A percentile compares a stretch with the other conserved stretches of the same genome.
Conservation (phyloP, 2,888 invertebrate genomes). For the Limnephilus rhombicus region DNA sequence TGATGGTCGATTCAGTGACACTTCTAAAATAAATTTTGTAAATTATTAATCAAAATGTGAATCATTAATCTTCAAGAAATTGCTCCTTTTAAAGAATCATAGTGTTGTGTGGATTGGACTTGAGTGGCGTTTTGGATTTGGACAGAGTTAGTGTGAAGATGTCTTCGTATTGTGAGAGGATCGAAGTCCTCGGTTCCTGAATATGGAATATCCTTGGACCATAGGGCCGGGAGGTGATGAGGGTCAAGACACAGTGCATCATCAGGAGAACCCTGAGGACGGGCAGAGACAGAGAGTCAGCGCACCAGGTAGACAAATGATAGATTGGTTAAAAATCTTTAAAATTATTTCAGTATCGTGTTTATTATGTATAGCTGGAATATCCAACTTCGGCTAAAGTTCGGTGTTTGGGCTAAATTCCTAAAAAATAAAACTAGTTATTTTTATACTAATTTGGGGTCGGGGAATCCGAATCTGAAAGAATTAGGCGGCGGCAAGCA, state of each 20-base stretch:
- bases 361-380: no score
- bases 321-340: neutral
- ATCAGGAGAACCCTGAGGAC: constrained; percentile 24
- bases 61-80: neutral
- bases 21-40: neutral
- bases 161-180: neutral
- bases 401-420: no score
- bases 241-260: constrained; percentile 21
- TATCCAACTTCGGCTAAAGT: no score
- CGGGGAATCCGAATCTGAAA: no score
- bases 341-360: no score
- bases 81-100: neutral
- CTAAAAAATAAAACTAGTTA: no score
- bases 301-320: constrained; percentile 55
- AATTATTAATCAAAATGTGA: neutral
- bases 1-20: no score
- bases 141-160: neutral
- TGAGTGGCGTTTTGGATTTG: neutral
- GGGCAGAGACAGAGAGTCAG: constrained; percentile 48
- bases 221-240: constrained; percentile 52
- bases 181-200: constrained; percentile 2
- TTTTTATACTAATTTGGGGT: no score
- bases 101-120: neutral
- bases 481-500: no score
- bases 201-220: constrained; percentile 61